Percentiles rank a stretch among this genome's conserved stretches.
phyloP scores from a whole-genome alignment of 2,113 vertebrate genomes.

The Aplodontia rufa region DNA sequence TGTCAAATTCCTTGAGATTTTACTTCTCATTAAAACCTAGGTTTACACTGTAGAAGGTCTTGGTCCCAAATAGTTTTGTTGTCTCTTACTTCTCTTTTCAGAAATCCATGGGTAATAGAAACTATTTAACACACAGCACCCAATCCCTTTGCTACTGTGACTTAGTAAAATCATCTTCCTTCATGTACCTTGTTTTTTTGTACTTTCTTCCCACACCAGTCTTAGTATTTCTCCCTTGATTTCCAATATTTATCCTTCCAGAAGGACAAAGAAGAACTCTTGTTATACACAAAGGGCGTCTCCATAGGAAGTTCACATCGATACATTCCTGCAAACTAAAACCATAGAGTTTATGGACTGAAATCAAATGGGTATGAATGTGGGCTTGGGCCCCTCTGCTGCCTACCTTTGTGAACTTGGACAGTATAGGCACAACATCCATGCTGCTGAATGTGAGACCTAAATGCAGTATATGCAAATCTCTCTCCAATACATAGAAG shows the following conservation, averaged over 20 bases:
- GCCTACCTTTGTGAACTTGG: neutral
- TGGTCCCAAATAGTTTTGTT: neutral
- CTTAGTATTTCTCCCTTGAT: neutral
- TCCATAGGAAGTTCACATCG: neutral
- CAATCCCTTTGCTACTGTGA: neutral
- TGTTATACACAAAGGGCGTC: neutral
- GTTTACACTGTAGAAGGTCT: neutral
- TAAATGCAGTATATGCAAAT: neutral
- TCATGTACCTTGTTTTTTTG: neutral
- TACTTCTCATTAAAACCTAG: neutral
- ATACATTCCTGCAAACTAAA: neutral
- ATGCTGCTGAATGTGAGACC: neutral
- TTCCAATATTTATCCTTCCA: neutral
- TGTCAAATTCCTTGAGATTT: neutral
- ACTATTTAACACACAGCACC: neutral
- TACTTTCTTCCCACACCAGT: neutral
- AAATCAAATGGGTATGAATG: neutral
- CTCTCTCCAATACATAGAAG: neutral
- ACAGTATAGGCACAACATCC: neutral
- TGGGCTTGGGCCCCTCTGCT: neutral
- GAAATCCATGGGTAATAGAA: accelerated
- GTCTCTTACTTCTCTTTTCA: neutral
- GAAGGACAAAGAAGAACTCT: neutral
- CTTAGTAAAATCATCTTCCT: neutral
- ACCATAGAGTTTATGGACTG: neutral